Base-by-base conservation (phyloP, 2,113 vertebrate genomes). In the Colius striatus region DNA sequence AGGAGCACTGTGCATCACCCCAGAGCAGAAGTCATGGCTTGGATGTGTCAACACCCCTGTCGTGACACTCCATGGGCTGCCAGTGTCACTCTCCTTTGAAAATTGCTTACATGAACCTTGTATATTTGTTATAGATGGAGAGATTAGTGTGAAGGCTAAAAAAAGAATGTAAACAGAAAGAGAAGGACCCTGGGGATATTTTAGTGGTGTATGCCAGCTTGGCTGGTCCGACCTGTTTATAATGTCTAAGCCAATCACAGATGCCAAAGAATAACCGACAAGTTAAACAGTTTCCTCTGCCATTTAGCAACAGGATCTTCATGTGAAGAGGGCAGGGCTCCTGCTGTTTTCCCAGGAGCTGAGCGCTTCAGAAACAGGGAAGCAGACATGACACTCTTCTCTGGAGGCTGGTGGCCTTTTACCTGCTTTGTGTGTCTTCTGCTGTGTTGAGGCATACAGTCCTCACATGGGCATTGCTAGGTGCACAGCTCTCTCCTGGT, bases 231-330 rank as follows among this genome's bases (percentile, higher is more conserved):
- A 96, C 95, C 94, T 93, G 96, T 95, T 96, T 86, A 55, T 85
- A 87, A 58, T 50, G 82, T 74, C 79, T 92, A 90, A 94, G 68
- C 83, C 82, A 66, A 74, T 83, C 92, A 80, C 38, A 65, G 85
- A 76, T 95, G 93, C 94, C 93, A 96, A 96, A 83, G 84, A 93
- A 77, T 92, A 90, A 91, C 90, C 3, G 13, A 67, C 87, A 88
- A 92, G 85, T 92, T 88, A 79, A 96, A 86, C 32, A 71, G 63
- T 92, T 94, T 92, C 68, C 78, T 77, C 88, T 8, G 75, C 1
- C 0, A 92, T 90, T 95, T 86, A 93, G 93, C 85, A 96, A 84
- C 50, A 72, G 61, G 68, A 93, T 72, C 83, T 57, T 57, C 45
- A 38, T 29, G 73, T 71, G 79, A 91, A 57, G 38, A 90, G 61